phyloP scores from a whole-genome alignment of 2,113 vertebrate genomes.

The Toxostoma redivivum region DNA sequence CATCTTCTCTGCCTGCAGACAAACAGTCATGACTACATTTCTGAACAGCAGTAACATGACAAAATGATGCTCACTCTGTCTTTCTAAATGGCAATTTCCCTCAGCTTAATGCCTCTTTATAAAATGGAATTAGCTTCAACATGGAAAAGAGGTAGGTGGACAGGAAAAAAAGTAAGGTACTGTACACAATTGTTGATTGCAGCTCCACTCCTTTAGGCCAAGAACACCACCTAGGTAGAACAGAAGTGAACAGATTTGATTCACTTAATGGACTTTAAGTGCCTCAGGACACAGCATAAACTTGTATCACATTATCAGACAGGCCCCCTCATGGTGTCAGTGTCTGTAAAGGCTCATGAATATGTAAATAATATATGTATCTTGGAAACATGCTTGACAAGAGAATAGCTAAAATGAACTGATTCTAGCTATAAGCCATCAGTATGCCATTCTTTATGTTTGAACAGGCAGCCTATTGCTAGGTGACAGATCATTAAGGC shows the following conservation, averaged over 20 bases:
- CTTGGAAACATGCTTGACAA: constrained; percentile 79
- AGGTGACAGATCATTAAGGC: constrained; percentile 83
- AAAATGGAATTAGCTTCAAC: constrained; percentile 5
- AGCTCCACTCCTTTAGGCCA: constrained; percentile 16
- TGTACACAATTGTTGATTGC: constrained; percentile 4
- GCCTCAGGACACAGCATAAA: constrained; percentile 73
- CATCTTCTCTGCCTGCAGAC: background rate
- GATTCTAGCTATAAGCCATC: constrained; percentile 78
- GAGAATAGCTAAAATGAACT: constrained; percentile 79
- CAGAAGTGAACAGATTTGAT: constrained; percentile 57
- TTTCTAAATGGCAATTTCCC: background rate
- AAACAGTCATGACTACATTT: background rate
- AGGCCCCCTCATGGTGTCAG: constrained; percentile 57
- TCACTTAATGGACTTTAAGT: constrained; percentile 73
- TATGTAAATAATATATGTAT: constrained; percentile 78
- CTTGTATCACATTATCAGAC: constrained; percentile 78
- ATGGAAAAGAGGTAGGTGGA: background rate
- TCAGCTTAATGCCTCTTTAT: background rate
- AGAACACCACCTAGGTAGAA: constrained; percentile 52
- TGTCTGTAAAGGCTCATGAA: constrained; percentile 75
- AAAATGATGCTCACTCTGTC: background rate
- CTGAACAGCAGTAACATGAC: background rate
- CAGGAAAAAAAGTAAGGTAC: background rate
- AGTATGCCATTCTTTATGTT: constrained; percentile 79
- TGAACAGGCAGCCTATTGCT: constrained; percentile 81